phyloP scores from a whole-genome alignment of 2,797 vertebrate genomes.

The Helicolenus hilgendorfi region DNA sequence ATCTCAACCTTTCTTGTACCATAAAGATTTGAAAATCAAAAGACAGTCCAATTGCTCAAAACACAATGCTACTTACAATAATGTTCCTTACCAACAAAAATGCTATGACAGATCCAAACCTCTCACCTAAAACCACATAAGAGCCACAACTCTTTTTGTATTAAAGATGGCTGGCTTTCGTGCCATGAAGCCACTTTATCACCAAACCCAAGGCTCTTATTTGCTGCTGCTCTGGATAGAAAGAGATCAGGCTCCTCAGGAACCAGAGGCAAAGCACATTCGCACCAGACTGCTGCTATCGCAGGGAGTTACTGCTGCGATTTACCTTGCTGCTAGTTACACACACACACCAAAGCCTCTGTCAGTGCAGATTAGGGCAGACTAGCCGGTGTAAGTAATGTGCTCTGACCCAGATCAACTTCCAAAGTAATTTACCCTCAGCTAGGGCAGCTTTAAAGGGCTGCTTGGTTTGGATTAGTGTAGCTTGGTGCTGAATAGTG shows the following conservation, averaged over 20 bases:
- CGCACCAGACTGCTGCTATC: constrained; percentile 25
- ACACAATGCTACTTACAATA: background rate
- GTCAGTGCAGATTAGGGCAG: constrained; percentile 61
- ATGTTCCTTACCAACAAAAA: constrained; percentile 18
- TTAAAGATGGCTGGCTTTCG: background rate
- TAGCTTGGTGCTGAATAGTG: background rate
- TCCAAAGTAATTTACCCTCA: constrained; percentile 30
- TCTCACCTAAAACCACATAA: background rate
- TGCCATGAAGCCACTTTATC: background rate
- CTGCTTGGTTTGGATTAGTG: constrained; percentile 19
- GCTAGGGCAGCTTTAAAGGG: constrained; percentile 15
- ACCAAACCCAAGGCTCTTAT: background rate
- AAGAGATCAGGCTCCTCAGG: background rate
- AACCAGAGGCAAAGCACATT: constrained; percentile 21
- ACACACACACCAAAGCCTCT: constrained; percentile 43
- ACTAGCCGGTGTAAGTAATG: constrained; percentile 43
- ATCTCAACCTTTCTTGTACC: background rate
- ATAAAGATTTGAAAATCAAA: constrained; percentile 1
- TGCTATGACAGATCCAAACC: background rate
- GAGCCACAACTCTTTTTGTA: background rate
- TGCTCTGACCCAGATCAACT: constrained; percentile 62
- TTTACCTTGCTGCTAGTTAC: constrained; percentile 37
- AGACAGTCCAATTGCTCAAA: background rate
- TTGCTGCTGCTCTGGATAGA: background rate
- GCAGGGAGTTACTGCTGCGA: constrained; percentile 24